Conservation (phyloP, 2,113 vertebrate species). For the Callionymus lyra region DNA sequence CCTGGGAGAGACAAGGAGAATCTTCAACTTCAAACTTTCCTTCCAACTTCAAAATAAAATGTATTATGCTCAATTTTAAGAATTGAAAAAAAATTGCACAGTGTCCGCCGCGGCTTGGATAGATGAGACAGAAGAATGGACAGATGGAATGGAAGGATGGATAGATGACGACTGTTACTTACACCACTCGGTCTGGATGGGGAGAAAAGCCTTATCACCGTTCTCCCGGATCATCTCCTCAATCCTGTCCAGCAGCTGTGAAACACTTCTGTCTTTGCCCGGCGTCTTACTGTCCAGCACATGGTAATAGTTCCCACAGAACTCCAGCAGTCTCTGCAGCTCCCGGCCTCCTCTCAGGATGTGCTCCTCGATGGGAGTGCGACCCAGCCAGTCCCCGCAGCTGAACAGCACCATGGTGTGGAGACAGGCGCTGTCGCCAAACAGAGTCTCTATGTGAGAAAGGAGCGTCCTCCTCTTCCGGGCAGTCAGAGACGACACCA, state of each 20-base stretch:
- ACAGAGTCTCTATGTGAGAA: slow-evolving; percentile 64
- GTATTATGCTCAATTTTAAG: too few species aligned
- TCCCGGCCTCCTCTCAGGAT: slow-evolving; percentile 61
- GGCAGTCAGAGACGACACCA: slow-evolving; percentile 63
- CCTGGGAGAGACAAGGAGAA: too few species aligned
- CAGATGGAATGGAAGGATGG: too few species aligned
- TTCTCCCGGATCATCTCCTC: slow-evolving; percentile 72
- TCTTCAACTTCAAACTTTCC: too few species aligned
- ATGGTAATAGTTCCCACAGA: slow-evolving; percentile 68
- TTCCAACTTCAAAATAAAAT: too few species aligned
- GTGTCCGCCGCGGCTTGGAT: too few species aligned
- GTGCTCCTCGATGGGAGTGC: slow-evolving; percentile 67
- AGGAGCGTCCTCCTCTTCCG: slow-evolving; percentile 62
- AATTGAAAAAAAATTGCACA: too few species aligned
- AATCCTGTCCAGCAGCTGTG: slow-evolving; percentile 61
- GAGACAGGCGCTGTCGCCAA: slow-evolving; percentile 54
- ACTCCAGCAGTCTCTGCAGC: slow-evolving; percentile 62
- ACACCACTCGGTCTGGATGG: slow-evolving; percentile 61
- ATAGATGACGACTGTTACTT: too few species aligned
- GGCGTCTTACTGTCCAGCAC: slow-evolving; percentile 66
- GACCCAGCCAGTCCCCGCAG: slow-evolving; percentile 67
- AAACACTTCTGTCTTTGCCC: slow-evolving; percentile 56
- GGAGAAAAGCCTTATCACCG: slow-evolving; percentile 61
- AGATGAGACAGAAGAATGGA: too few species aligned
- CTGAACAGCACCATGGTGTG: slow-evolving; percentile 71